Conservation (phyloP, 2,888 invertebrate species). For the Athalia rosae region DNA sequence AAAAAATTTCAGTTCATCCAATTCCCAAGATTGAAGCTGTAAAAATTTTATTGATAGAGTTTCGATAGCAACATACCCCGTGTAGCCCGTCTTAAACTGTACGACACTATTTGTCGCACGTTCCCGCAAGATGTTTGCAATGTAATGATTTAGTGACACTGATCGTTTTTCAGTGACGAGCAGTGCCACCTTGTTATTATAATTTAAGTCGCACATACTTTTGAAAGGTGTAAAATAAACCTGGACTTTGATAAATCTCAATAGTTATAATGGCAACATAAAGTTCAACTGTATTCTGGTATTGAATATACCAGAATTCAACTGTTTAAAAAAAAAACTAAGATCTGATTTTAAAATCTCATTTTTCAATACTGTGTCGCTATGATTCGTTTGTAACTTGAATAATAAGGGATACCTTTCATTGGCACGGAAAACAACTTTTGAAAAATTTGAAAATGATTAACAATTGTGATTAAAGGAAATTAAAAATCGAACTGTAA, state of each 20-base stretch:
- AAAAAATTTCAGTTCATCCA: slow-evolving; percentile 16
- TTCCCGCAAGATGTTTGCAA: background rate
- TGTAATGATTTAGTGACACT: background rate
- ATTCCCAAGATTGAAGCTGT: slow-evolving; percentile 8
- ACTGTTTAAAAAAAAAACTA: too few species aligned
- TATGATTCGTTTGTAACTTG: too few species aligned
- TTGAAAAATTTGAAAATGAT: background rate
- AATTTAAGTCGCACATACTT: slow-evolving; percentile 11
- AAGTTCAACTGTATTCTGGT: background rate
- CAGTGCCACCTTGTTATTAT: slow-evolving; percentile 15
- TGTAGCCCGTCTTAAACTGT: slow-evolving; percentile 13
- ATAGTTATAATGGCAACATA: background rate
- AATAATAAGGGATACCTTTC: too few species aligned
- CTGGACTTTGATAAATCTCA: background rate
- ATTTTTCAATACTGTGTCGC: too few species aligned
- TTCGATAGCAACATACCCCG: background rate
- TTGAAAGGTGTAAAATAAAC: slow-evolving; percentile 15
- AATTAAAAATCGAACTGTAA: background rate
- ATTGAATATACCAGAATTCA: too few species aligned
- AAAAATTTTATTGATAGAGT: slow-evolving; percentile 5
- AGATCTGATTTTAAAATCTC: too few species aligned
- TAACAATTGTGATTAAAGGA: background rate
- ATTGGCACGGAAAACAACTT: background rate
- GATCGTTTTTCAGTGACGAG: background rate
- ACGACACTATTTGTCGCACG: background rate